These are phyloP conservation scores for Protobothrops mucrosquamatus DNA, from an alignment of 2,113 vertebrate genomes.

Conservation along the genomic window DNA sequence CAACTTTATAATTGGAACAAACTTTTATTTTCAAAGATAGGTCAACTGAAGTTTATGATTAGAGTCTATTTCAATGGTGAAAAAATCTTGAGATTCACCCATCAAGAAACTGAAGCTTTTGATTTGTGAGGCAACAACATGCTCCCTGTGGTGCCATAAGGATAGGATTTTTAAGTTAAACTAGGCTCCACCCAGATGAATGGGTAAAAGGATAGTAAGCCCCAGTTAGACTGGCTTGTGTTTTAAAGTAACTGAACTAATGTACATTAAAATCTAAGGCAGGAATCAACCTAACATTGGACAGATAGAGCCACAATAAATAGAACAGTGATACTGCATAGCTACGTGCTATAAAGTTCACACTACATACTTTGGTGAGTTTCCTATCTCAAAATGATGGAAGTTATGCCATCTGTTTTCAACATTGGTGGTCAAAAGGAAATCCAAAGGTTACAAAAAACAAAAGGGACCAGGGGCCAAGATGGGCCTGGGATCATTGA, in stretches of 20 bases:
- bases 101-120: neutral
- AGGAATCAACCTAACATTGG: neutral
- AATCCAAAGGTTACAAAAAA: neutral
- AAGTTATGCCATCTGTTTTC: neutral
- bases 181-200: neutral
- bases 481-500: neutral
- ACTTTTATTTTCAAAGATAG: neutral
- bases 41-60: neutral
- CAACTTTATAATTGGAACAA: neutral
- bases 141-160: neutral
- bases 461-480: neutral
- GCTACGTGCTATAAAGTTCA: neutral
- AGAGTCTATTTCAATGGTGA: neutral
- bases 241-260: neutral
- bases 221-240: neutral
- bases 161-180: neutral
- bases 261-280: neutral
- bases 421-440: neutral
- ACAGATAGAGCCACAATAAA: neutral
- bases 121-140: neutral
- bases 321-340: neutral
- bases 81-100: neutral
- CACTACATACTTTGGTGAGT: neutral
- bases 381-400: neutral
- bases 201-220: neutral